A percentile compares a stretch with the other conserved stretches of the same genome.
phyloP scores from a whole-genome alignment of 2,113 vertebrate genomes.

The Rhinopithecus roxellana region DNA sequence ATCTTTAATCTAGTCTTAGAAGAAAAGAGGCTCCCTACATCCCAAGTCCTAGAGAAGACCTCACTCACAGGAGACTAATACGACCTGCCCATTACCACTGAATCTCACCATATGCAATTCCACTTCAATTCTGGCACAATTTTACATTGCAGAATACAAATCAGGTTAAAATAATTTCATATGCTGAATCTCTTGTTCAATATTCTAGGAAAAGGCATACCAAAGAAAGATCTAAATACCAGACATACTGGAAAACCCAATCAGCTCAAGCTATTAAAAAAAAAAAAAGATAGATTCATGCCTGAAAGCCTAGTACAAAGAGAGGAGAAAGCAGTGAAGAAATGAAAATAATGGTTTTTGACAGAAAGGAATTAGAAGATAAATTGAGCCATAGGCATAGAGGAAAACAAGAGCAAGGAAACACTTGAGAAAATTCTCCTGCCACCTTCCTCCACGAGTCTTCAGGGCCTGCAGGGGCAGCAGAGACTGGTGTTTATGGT shows the following conservation, averaged over 20 bases:
- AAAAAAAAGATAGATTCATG: neutral
- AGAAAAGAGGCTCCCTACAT: neutral
- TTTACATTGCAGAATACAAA: neutral
- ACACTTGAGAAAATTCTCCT: neutral
- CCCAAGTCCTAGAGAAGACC: neutral
- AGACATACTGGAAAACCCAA: neutral
- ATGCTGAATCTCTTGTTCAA: neutral
- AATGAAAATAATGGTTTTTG: slow-evolving; percentile 1
- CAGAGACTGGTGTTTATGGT: too few relatives aligned
- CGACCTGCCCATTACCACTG: neutral
- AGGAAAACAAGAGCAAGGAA: neutral
- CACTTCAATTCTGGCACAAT: neutral
- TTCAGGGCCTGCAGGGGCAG: neutral
- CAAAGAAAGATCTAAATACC: neutral
- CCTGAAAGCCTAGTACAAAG: neutral
- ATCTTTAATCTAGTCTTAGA: neutral
- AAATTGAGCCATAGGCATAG: neutral
- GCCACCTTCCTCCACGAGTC: neutral
- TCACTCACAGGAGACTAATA: neutral
- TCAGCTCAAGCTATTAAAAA: neutral
- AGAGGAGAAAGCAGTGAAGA: neutral
- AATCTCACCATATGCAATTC: neutral
- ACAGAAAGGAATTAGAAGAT: neutral
- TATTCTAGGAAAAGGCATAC: neutral
- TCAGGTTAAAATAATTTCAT: neutral